Evolutionary conservation across 1,140 invertebrate genomes (phyloP), one percentile per base, ranked within the genome.

Genomic region (Drosophila yakuba): DNA sequence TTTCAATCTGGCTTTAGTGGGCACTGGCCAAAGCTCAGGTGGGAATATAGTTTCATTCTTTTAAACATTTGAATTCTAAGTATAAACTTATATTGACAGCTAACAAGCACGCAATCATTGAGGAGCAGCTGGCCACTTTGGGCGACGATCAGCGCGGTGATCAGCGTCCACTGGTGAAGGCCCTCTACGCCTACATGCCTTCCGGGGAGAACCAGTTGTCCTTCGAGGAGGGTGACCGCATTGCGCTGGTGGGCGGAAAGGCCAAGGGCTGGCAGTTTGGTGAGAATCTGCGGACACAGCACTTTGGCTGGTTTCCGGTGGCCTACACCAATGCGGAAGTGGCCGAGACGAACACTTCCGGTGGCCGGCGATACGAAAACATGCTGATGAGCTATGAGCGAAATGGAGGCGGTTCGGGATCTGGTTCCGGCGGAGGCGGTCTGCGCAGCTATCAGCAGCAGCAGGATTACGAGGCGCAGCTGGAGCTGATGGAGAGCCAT

Each of bases 201-300:
- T 97, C 96, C 56, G 97, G 97, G 5, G 97, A 98, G 79, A 98
- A 97, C 93, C 97, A 98, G 93, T 94, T 98, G 39, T 97, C 96
- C 82, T 98, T 98, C 93, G 95, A 97, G 60, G 97, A 98, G 93
- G 97, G 97, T 72, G 98, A 98, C 93, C 93, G 97, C 57, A 96
- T 98, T 23, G 96, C 96, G 7, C 92, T 98, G 68, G 95, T 98
- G 73, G 98, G 97, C 91, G 97, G 98, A 79, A 94, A 97, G 68
- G 97, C 97, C 84, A 98, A 98, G 91, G 97, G 98, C 45, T 99
- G 97, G 97, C 97, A 98, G 92, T 98, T 98, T 90, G 97, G 97
- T 23, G 97, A 98, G 91, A 98, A 98, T 93, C 92, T 97, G 64
- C 94, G 97, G 14, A 98, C 96, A 23, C 96, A 97, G 90, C 95